Base-by-base conservation (phyloP, 2,888 invertebrate genomes). In the Petrolisthes cinctipes region DNA sequence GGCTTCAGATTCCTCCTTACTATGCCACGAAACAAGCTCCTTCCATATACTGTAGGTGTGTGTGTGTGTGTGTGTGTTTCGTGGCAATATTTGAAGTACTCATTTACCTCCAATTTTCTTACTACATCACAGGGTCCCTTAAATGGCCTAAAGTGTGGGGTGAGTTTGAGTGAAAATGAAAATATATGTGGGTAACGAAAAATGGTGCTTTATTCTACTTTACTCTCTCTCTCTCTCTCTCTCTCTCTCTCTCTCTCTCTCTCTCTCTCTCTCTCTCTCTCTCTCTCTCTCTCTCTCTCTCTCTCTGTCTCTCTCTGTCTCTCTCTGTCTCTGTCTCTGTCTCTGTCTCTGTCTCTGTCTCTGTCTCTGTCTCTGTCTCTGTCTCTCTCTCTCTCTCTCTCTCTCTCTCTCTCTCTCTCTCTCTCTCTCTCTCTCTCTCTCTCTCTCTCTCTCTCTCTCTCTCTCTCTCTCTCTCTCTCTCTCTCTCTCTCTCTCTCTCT, bases 401-500 rank as follows among this genome's bases (percentile, higher is more conserved):
- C 66, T 20, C 9, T 3, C 37, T 9, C 20, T 17, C 51, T 17
- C 37, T 14, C 6, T 9, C 7, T 51, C 6, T 11, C 68, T 17
- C 68, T 14, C n/a, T n/a, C 73, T 20, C 78, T 78, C 78, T 78
- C 14, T 37, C 78, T 37, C 53, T 37, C 51, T n/a, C 78, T 37
- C 78, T 37, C 78, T 37, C 78, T 37, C 51, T 11, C 78, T 6
- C 78, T 78, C 78, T 11, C 78, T 7, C 51, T 37, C 78, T 37
- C 78, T 53, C 78, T 78, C 51, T 78, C 78, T 37, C 14, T 78
- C 78, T 78, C 78, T 78, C 51, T 37, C 78, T 37, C 78, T 78
- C 78, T 78, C 51, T 78, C 80, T 80, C 51, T 78, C 78, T 78
- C 78, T 20, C 78, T 14, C 78, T 78, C 78, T 78, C 78, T 20